Evolutionary conservation across 1,140 invertebrate species (phyloP), one percentile per base, ranked within the genome.

Genomic region (Drosophila baimaii): DNA sequence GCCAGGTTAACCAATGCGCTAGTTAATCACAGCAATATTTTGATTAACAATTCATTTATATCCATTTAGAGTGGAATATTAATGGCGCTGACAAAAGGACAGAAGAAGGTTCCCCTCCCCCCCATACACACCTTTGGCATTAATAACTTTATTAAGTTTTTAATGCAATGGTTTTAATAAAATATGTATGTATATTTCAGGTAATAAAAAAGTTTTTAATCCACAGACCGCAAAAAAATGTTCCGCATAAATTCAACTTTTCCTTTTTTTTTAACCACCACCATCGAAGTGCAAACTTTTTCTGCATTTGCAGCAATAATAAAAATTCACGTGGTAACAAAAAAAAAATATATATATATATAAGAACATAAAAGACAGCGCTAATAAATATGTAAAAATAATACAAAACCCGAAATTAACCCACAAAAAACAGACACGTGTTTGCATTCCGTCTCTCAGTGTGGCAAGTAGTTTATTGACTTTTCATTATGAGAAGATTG

Each of bases 41-140:
- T 79, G 64, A 81, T 85, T 83, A 79, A 79, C 77, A 76, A 47
- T 62, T 47, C 62, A 88, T 88, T 89, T 71, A 89, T 74, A 56
- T 35, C 55, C 65, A 56, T 77, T 77, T 77, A 68, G 47, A 37
- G 35, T 23, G 35, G 15, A 35, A 65, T 65, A 56, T 76, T 55
- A 55, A 69, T 77, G 29, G 15, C 29, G 9, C 7, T 25, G 29
- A 61, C 62, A 15, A 3, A 44, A n/a, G 8, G 31, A 37, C 49
- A 35, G 31, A 31, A n/a, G n/a, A n/a, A n/a, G n/a, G n/a, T n/a
- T n/a, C n/a, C n/a, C n/a, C n/a, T n/a, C n/a, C n/a, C n/a, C n/a
- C n/a, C n/a, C 33, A 13, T 39, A 43, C 43, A 31, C 54, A 43
- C 77, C 66, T 77, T 58, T 46, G 70, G 27, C 79, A 83, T 88